Base-by-base conservation (phyloP, 2,888 invertebrate genomes). In the Pandemis heparana region DNA sequence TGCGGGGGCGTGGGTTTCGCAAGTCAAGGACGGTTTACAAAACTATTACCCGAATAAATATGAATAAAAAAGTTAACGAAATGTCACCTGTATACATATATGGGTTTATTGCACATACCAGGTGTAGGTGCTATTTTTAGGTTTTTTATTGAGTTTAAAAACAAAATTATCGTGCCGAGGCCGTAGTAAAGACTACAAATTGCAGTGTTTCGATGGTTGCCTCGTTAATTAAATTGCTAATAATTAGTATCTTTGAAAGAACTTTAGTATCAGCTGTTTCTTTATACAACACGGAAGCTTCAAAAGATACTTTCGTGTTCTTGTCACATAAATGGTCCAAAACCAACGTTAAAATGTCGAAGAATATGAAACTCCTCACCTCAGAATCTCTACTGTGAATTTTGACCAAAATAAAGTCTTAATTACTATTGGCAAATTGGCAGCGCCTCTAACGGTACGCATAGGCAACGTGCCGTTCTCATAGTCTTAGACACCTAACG, bases 11-110 rank as follows among this genome's bases (percentile, higher is more conserved):
- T 83, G 43, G 80, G 85, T 92, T 90, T 91, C 89, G 86, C 87
- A 92, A 92, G 86, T 84, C 92, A 93, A 93, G 93, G 92, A 88
- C 92, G 87, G 82, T 85, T 88, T 87, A 85, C 87, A 86, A 91
- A 91, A 87, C 84, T 76, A 83, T 81, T 80, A 86, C 78, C 76
- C 79, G 79, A 81, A 85, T 84, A 82, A 85, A 83, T 80, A 82
- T 83, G 80, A 82, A 81, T 82, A 83, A 84, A 83, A 81, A 80
- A 77, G 75, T 85, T 86, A 82, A 76, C 81, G 80, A 89, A 89
- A 91, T 89, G 85, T 85, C 87, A 89, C 82, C 80, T 85, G 85
- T 83, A 74, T 82, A 80, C 83, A 74, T 82, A 80, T 82, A 82
- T 79, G 80, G 81, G 77, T 79, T 84, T 81, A 83, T 82, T 78